Conservation (phyloP, 1,140 invertebrate genomes). For the Drosophila melanogaster region DNA sequence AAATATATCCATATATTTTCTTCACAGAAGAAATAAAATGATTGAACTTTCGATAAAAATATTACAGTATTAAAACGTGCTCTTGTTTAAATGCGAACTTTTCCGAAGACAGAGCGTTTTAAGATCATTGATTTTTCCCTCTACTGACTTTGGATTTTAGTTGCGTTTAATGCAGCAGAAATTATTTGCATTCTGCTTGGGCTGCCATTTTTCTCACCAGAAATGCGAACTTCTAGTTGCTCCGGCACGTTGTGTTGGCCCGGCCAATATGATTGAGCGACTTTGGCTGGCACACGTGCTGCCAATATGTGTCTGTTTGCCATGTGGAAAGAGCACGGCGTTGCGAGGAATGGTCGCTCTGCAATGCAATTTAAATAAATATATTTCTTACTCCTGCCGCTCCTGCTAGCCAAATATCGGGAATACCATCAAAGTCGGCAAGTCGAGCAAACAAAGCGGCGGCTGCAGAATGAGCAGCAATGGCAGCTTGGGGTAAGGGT, state of each 20-base stretch:
- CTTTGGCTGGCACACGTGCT: constrained; percentile 52
- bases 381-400: constrained; percentile 53
- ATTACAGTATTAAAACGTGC: not conserved
- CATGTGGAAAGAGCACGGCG: constrained; percentile 56
- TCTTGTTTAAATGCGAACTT: not conserved
- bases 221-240: constrained; percentile 20
- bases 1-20: no score
- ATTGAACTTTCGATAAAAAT: not conserved
- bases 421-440: constrained; percentile 56
- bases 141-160: constrained; percentile 16
- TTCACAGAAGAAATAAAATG: not conserved
- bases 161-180: constrained; percentile 51
- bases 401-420: constrained; percentile 43
- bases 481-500: constrained; percentile 3
- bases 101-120: not conserved
- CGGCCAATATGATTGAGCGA: constrained; percentile 74
- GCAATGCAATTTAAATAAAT: constrained; percentile 77
- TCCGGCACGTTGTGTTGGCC: constrained; percentile 33
- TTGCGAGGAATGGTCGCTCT: constrained; percentile 34
- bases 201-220: constrained; percentile 54
- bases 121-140: not conserved
- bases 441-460: constrained; percentile 64
- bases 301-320: constrained; percentile 63
- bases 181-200: constrained; percentile 58
- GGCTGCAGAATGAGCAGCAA: constrained; percentile 17